Conservation (phyloP, 2,113 vertebrate genomes). For the Sialia sialis region DNA sequence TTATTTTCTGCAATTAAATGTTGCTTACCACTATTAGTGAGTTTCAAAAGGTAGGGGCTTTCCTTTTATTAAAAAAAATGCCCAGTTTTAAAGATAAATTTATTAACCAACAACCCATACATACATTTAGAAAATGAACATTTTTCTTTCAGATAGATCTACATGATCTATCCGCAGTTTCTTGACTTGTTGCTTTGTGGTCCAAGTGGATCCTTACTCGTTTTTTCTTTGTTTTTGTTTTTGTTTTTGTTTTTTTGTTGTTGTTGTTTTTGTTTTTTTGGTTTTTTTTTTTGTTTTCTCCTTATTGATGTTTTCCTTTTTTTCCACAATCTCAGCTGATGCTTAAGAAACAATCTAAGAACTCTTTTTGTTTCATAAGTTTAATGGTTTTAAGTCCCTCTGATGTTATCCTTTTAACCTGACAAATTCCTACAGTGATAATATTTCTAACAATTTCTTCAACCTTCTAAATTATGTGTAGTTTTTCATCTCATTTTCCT, state of each 20-base stretch:
- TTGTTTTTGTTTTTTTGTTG: not conserved
- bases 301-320: not conserved
- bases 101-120: not conserved
- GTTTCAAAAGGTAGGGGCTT: accelerated
- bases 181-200: not conserved
- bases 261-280: not conserved
- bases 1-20: not conserved
- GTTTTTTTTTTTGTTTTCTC: not conserved
- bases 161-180: not conserved
- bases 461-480: not conserved
- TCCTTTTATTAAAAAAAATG: not conserved
- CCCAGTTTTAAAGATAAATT: not conserved
- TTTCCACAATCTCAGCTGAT: not conserved
- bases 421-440: not conserved
- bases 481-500: slow-evolving; percentile 34
- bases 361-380: slow-evolving; percentile 23
- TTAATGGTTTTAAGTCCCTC: slow-evolving; percentile 10
- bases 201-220: not conserved
- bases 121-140: not conserved
- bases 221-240: not conserved
- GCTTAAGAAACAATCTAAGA: slow-evolving; percentile 13
- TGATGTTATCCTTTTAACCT: slow-evolving; percentile 34
- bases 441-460: slow-evolving; percentile 25
- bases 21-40: not conserved
- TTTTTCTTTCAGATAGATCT: not conserved